phyloP scores from a whole-genome alignment of 2,113 vertebrate genomes.

The Martes martes region DNA sequence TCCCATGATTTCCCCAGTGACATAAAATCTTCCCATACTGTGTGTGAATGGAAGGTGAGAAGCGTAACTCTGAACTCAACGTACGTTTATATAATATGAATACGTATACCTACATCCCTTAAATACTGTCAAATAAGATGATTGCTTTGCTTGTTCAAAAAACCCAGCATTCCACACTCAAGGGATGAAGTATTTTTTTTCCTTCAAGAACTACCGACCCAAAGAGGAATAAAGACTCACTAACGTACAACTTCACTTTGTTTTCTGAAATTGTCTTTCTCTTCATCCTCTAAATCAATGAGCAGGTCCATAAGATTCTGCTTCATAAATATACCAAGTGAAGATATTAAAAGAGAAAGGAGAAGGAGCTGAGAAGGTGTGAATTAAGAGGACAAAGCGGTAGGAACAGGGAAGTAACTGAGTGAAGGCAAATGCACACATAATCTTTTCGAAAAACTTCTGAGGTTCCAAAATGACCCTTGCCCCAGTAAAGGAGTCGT shows the following conservation, averaged over 20 bases:
- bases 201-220: background rate
- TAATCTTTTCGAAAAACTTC: background rate
- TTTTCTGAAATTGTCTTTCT: constrained; percentile 28
- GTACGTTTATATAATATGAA: background rate
- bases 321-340: constrained; percentile 22
- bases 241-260: background rate
- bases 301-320: background rate
- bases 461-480: background rate
- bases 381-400: background rate
- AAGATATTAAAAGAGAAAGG: background rate
- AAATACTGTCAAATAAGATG: background rate
- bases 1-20: background rate
- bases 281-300: background rate
- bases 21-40: background rate
- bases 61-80: background rate
- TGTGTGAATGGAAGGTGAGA: background rate
- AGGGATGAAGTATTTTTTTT: background rate
- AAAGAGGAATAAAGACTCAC: background rate
- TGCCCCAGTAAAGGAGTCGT: background rate
- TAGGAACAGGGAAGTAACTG: background rate
- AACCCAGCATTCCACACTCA: background rate
- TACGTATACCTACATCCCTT: background rate
- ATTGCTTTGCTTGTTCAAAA: background rate
- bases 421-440: background rate
- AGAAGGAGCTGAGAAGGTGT: background rate